phyloP scores from a whole-genome alignment of 2,113 vertebrate species.

The Neogale vison region DNA sequence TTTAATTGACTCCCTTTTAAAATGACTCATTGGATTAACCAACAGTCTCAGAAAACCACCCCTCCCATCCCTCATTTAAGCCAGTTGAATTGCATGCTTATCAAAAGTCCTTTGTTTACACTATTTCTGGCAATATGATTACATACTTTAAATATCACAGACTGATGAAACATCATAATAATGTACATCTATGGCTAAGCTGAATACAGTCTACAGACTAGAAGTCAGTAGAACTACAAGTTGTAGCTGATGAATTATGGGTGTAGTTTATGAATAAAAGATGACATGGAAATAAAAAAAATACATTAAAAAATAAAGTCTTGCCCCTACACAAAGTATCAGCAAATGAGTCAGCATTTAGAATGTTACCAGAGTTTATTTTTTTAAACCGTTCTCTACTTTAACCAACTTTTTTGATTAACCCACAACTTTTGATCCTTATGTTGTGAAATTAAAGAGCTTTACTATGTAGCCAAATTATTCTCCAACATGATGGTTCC shows the following conservation, averaged over 20 bases:
- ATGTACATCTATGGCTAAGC: neutral
- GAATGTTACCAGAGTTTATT: neutral
- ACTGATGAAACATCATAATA: neutral
- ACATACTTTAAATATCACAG: neutral
- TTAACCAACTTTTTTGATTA: conserved; percentile 1
- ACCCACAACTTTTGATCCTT: neutral
- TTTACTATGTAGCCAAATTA: neutral
- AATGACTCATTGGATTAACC: neutral
- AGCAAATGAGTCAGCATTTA: neutral
- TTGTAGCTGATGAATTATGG: neutral
- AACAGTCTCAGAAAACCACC: neutral
- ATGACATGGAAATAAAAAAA: conserved; percentile 18
- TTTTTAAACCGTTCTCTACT: neutral
- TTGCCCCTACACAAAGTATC: neutral
- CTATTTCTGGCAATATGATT: neutral
- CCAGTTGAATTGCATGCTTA: neutral
- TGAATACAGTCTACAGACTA: neutral
- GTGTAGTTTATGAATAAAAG: neutral
- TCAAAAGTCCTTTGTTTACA: neutral
- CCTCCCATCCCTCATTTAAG: neutral
- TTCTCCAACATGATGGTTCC: neutral
- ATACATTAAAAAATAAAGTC: neutral
- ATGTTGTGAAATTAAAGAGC: neutral
- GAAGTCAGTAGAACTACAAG: conserved; percentile 8
- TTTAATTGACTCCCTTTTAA: neutral